Conservation (phyloP, 2,797 vertebrate species). For the Catostomus latipinnis region DNA sequence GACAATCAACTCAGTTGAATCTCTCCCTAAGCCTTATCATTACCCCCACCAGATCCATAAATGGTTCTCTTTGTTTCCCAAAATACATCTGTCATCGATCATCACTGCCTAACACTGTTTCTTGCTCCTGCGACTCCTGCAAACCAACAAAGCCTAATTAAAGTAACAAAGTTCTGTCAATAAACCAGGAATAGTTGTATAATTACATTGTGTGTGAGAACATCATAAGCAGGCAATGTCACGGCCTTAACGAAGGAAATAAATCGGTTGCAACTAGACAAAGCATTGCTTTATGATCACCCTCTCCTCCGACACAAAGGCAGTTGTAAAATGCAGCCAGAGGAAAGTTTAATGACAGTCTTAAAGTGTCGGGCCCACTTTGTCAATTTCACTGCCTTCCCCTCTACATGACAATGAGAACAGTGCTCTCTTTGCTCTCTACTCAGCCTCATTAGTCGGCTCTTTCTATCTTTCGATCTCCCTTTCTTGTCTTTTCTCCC, state of each 20-base stretch:
- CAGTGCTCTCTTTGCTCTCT: constrained; percentile 71
- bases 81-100: constrained; percentile 71
- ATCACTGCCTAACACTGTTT: constrained; percentile 76
- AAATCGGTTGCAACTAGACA: constrained; percentile 82
- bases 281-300: constrained; percentile 74
- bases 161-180: constrained; percentile 83
- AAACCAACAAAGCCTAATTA: constrained; percentile 82
- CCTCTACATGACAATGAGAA: constrained; percentile 71
- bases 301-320: constrained; percentile 73
- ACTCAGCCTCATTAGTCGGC: constrained; percentile 54
- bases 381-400: constrained; percentile 76
- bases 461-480: constrained; percentile 58
- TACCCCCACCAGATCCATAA: not conserved
- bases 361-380: constrained; percentile 80
- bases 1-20: not conserved
- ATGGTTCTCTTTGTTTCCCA: constrained; percentile 27
- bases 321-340: constrained; percentile 75
- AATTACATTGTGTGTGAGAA: constrained; percentile 78
- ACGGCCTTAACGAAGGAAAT: constrained; percentile 80
- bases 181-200: constrained; percentile 78
- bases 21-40: not conserved
- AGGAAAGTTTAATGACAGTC: constrained; percentile 80
- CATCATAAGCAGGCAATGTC: constrained; percentile 80
- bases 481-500: constrained; percentile 70
- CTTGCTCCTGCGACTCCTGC: constrained; percentile 75